These are phyloP conservation scores for Lophura nycthemera DNA, from an alignment of 2,113 vertebrate genomes.

Conservation along the genomic window DNA sequence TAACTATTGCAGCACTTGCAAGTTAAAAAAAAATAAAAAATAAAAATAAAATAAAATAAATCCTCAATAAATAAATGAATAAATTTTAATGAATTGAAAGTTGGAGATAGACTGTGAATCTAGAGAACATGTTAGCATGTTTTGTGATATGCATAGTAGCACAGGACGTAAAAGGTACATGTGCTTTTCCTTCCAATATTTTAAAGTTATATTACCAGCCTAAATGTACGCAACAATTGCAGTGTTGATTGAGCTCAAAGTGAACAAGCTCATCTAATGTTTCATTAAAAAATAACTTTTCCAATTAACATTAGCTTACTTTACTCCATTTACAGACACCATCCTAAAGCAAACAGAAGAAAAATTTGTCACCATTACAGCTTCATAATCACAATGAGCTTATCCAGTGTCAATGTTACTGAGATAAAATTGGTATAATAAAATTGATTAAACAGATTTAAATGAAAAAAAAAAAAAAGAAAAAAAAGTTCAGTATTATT, in stretches of 20 bases:
- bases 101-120: neutral
- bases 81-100: neutral
- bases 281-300: slow-evolving; percentile 64
- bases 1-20: neutral
- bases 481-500: neutral
- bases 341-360: slow-evolving; percentile 49
- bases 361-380: slow-evolving; percentile 28
- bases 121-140: neutral
- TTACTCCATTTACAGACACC: slow-evolving; percentile 44
- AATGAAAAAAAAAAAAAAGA: neutral
- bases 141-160: neutral
- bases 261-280: slow-evolving; percentile 25
- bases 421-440: slow-evolving; percentile 23
- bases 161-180: neutral
- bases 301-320: slow-evolving; percentile 59
- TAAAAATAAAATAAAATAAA: neutral
- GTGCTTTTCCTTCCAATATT: neutral
- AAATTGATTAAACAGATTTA: slow-evolving; percentile 21
- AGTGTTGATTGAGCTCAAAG: slow-evolving; percentile 25
- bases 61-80: neutral
- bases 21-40: neutral
- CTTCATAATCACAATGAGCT: slow-evolving; percentile 6
- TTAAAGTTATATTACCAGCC: neutral
- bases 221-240: neutral
- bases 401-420: neutral